Evolutionary conservation across 2,797 vertebrate genomes (phyloP).

Genomic region (Scolopax bukidnonensis): DNA sequence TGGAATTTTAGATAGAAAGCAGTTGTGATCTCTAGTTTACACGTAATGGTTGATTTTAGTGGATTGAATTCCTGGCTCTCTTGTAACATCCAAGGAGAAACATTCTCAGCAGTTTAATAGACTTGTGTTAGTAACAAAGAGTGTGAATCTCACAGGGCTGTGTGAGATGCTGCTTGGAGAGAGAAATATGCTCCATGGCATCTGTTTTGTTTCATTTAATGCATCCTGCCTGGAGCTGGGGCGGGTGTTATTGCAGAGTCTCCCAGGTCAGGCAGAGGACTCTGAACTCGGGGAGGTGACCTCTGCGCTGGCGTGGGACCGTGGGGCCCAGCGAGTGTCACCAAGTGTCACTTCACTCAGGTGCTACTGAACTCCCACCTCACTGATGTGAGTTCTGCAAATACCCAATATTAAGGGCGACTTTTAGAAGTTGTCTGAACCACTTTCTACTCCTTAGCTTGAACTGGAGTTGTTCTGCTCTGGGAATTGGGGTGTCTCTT

Average conservation of each 20-base stretch:
- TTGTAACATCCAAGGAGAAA: background rate
- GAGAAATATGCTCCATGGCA: background rate
- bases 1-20: background rate
- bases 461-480: background rate
- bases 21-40: background rate
- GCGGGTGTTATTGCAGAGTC: fast-evolving
- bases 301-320: background rate
- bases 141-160: fast-evolving
- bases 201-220: background rate
- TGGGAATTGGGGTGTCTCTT: background rate
- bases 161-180: background rate
- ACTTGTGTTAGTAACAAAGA: background rate
- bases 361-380: background rate
- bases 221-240: background rate
- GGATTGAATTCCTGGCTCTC: background rate
- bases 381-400: background rate
- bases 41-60: background rate
- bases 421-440: background rate
- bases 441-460: fast-evolving
- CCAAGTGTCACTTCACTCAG: fast-evolving
- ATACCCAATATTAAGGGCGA: fast-evolving
- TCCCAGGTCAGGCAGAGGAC: background rate
- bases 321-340: background rate
- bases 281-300: background rate
- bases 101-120: background rate